Evolutionary conservation across 2,888 invertebrate species (phyloP).

Genomic region (Drosophila histrio): DNA sequence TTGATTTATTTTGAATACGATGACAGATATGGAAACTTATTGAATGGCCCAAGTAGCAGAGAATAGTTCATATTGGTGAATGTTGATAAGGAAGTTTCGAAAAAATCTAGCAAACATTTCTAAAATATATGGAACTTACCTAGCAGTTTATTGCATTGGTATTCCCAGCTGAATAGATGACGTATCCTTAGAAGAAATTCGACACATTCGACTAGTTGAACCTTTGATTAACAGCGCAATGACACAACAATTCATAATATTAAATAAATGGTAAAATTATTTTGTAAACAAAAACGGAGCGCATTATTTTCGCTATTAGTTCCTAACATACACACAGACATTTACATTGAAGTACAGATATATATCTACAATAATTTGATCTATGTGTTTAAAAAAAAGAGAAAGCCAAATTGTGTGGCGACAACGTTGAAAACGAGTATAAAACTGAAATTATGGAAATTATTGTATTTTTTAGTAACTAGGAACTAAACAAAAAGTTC

Average conservation of each 20-base stretch:
- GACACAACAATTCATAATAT: slow-evolving; percentile 8
- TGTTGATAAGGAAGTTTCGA: neutral
- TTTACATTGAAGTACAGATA: slow-evolving; percentile 41
- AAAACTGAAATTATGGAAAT: slow-evolving; percentile 43
- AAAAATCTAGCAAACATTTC: neutral
- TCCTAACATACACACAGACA: slow-evolving; percentile 64
- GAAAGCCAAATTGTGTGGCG: slow-evolving; percentile 30
- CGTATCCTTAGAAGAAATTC: neutral
- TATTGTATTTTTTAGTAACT: slow-evolving; percentile 66
- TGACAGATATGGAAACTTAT: neutral
- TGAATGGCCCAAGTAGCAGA: neutral
- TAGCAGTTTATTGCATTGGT: neutral
- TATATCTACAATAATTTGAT: slow-evolving; percentile 45
- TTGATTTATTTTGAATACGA: neutral
- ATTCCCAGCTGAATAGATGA: neutral
- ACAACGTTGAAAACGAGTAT: slow-evolving; percentile 44
- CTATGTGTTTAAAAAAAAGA: slow-evolving; percentile 24
- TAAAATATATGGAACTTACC: neutral
- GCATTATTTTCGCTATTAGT: slow-evolving; percentile 75
- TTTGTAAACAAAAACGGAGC: slow-evolving; percentile 41
- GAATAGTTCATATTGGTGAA: neutral
- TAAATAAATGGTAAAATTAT: slow-evolving; percentile 14
- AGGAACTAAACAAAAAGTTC: slow-evolving; percentile 39
- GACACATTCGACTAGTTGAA: slow-evolving; percentile 13
- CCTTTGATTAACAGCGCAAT: slow-evolving; percentile 45